Conservation (phyloP, 2,888 invertebrate genomes). For the Temnothorax rugatulus region DNA sequence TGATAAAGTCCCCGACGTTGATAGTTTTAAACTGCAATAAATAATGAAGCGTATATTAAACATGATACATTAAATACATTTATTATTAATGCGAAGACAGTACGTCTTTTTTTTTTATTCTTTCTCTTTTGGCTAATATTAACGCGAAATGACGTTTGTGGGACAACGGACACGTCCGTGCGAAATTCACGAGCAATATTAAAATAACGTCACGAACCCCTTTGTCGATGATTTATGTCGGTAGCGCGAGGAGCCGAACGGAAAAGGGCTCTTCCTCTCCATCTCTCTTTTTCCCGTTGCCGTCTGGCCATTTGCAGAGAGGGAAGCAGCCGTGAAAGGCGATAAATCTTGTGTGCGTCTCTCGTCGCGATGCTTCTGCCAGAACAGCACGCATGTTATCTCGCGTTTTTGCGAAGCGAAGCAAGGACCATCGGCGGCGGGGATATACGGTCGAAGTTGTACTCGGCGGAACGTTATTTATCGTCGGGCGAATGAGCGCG, state of each 20-base stretch:
- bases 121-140: background rate
- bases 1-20: background rate
- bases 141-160: constrained; percentile 37
- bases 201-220: constrained; percentile 64
- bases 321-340: constrained; percentile 49
- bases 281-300: background rate
- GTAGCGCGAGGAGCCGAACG: constrained; percentile 33
- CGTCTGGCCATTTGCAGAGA: constrained; percentile 60
- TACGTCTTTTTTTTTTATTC: background rate
- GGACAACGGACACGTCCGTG: constrained; percentile 35
- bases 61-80: background rate
- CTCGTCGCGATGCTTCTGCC: constrained; percentile 54
- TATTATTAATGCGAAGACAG: background rate
- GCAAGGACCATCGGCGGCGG: constrained; percentile 9
- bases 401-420: constrained; percentile 52
- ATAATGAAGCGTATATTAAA: background rate
- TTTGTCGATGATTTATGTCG: constrained; percentile 64
- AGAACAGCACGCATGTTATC: constrained; percentile 25
- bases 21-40: background rate
- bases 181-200: constrained; percentile 63
- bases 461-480: constrained; percentile 42
- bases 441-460: constrained; percentile 32
- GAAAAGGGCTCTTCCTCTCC: constrained; percentile 24
- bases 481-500: constrained; percentile 6
- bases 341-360: constrained; percentile 68